phyloP scores from a whole-genome alignment of 2,113 vertebrate genomes.

The Microcebus tavaratra region DNA sequence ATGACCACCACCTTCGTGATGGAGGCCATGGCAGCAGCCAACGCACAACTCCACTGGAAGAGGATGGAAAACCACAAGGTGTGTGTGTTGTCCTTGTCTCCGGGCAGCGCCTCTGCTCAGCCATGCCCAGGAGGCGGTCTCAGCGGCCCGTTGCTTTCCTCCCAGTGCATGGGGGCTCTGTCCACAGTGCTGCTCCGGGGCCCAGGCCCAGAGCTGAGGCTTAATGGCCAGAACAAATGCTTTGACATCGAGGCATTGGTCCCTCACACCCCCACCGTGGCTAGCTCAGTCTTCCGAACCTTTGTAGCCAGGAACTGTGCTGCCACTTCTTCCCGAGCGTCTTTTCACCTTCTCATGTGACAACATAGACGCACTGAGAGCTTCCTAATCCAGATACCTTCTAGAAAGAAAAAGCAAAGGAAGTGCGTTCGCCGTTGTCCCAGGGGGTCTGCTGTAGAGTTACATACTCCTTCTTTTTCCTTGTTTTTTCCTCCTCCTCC shows the following conservation, averaged over 20 bases:
- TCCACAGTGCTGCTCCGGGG: fast-evolving
- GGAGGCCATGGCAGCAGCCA: constrained; percentile 98
- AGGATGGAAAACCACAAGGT: constrained; percentile 94
- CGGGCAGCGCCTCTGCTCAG: fast-evolving
- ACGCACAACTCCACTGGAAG: constrained; percentile 96
- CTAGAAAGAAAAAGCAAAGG: background rate
- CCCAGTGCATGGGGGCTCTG: fast-evolving
- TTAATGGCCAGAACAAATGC: fast-evolving
- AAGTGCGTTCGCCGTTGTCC: background rate
- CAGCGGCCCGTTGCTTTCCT: background rate
- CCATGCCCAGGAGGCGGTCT: fast-evolving
- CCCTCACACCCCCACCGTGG: background rate
- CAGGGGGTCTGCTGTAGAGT: background rate
- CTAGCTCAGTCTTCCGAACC: background rate
- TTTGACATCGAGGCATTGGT: background rate
- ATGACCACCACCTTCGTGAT: constrained; percentile 98
- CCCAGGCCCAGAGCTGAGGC: background rate
- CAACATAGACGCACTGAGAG: background rate
- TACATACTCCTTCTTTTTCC: fast-evolving
- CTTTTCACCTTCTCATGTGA: background rate
- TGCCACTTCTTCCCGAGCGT: background rate
- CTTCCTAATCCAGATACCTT: background rate
- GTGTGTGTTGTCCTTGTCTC: constrained; percentile 22
- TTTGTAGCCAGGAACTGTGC: background rate
- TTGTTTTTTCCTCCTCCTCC: background rate